Evolutionary conservation across 2,888 invertebrate species (phyloP).

Genomic region (Malthinus flaveolus): DNA sequence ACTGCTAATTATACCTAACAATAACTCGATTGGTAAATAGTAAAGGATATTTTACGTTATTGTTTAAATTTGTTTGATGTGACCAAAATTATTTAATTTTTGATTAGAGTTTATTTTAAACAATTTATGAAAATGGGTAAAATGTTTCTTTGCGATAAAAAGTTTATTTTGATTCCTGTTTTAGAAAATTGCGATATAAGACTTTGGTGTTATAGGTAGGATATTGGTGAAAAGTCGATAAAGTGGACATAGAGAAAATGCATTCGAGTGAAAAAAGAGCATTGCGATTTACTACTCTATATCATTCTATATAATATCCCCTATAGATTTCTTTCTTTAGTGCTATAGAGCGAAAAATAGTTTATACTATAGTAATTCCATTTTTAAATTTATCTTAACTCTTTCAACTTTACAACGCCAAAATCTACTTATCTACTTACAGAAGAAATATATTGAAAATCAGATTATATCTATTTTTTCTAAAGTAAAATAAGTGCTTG

Average conservation of each 20-base stretch:
- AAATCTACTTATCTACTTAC: neutral
- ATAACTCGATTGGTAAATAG: no score
- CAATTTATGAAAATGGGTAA: no score
- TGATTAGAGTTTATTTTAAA: no score
- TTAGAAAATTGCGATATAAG: neutral
- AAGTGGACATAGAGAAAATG: constrained; percentile 16
- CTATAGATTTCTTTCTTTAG: constrained; percentile 12
- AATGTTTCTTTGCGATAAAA: no score
- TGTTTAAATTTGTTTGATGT: no score
- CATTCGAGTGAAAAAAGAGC: constrained; percentile 18
- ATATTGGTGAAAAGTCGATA: constrained; percentile 17
- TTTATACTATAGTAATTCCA: constrained; percentile 18
- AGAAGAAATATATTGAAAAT: no score
- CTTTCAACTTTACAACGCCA: neutral
- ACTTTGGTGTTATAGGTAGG: neutral
- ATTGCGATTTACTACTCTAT: constrained; percentile 17
- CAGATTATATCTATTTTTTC: no score
- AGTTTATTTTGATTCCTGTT: no score
- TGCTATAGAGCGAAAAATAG: constrained; percentile 14
- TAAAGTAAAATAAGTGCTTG: no score
- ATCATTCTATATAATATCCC: constrained; percentile 14
- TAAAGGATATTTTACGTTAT: no score
- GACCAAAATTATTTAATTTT: no score
- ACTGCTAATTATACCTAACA: no score
- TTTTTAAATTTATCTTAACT: constrained; percentile 4